Base-by-base conservation (phyloP, 2,113 vertebrate genomes). In the Otolemur garnettii region DNA sequence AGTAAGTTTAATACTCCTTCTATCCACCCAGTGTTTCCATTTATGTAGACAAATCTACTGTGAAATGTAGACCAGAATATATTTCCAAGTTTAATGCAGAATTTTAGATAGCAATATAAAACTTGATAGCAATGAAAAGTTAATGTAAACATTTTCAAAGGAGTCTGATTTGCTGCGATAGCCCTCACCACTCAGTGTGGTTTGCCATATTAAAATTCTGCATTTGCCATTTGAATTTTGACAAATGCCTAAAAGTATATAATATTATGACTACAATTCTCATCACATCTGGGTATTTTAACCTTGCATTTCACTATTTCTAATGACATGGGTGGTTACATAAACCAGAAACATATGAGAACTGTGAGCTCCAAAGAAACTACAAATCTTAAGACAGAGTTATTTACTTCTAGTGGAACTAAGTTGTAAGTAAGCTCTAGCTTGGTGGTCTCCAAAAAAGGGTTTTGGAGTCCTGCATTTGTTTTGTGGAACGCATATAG, bases 261-360 rank as follows among this genome's bases (percentile, higher is more conserved):
- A 95, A 62, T 38, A 66, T 96, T 97, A 96, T 55, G 5, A 13
- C 91, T 92, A 98, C 38, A 62, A 88, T 33, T 97, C 97, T 96
- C 72, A 96, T 96, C 75, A 95, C 45, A 78, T 95, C 96, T 97
- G 53, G 62, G 55, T 96, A 55, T 92, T 98, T 98, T 92, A 96
- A 96, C 14, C 2, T 97, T 91, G 83, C 96, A 26, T 96, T 95
- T 90, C 82, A 74, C 26, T 94, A 80, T 94, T 98, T 95, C 93
- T 96, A 97, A 68, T 92, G 72, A 88, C 78, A 97, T 45, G 18
- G 10, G 74, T 92, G 79, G 57, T 92, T 97, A 94, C 33, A 95
- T 62, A 97, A 98, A 97, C 38, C 90, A 97, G 66, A 95, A 98
- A 84, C 22, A 97, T 95, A 96, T n/a, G 42, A 96, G 11, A 92